Conservation (phyloP, 2,113 vertebrate genomes). For the Apteryx owenii region DNA sequence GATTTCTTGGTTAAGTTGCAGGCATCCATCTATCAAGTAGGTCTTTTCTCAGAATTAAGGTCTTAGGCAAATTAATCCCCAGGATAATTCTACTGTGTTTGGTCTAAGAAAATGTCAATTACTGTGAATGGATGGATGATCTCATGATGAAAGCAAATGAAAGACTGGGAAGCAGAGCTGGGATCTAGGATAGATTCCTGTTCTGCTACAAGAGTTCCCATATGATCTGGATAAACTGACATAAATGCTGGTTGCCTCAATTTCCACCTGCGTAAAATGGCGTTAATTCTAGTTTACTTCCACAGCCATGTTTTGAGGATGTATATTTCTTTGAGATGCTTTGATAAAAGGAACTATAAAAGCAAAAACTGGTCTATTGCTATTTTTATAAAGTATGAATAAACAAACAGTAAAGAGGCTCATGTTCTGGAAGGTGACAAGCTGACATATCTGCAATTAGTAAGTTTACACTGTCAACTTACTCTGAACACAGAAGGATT, state of each 20-base stretch:
- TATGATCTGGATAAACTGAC: neutral
- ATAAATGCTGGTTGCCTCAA: neutral
- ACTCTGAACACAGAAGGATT: conserved; percentile 15
- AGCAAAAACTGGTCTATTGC: neutral
- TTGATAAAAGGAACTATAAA: neutral
- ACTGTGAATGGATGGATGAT: conserved; percentile 38
- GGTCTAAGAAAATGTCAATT: conserved; percentile 49
- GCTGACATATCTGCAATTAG: conserved; percentile 19
- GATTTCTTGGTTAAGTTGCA: conserved; percentile 41
- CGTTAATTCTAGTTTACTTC: neutral
- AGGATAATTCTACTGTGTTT: conserved; percentile 36
- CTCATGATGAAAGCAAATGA: conserved; percentile 48
- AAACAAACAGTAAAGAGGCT: neutral
- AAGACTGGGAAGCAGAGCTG: neutral
- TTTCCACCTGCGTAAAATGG: neutral
- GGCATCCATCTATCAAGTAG: conserved; percentile 34
- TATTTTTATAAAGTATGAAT: conserved; percentile 9
- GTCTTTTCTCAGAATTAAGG: conserved; percentile 24
- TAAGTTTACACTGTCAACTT: conserved; percentile 35
- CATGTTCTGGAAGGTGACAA: neutral
- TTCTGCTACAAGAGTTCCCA: neutral
- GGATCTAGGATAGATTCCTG: neutral
- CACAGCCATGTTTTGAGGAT: neutral
- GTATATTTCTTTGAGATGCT: neutral
- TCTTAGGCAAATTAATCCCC: conserved; percentile 54